Evolutionary conservation across 2,888 invertebrate genomes (phyloP).

Genomic region (Drosophila pegasa): DNA sequence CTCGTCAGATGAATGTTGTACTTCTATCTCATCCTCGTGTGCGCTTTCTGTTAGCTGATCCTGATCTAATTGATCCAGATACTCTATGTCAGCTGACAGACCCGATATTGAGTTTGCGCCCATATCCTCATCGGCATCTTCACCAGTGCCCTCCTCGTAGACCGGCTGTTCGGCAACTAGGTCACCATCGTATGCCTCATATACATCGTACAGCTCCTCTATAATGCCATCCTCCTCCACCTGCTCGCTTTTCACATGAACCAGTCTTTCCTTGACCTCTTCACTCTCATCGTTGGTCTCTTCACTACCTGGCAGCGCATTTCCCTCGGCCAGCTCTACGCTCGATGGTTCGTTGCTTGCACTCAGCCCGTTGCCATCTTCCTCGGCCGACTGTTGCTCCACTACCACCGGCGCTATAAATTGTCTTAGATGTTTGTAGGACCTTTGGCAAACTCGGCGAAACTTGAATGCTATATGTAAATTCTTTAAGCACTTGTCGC

Average conservation of each 20-base stretch:
- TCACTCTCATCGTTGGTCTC: constrained; percentile 32
- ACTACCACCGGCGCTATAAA: constrained; percentile 82
- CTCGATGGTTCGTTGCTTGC: constrained; percentile 10
- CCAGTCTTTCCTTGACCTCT: constrained; percentile 51
- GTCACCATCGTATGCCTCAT: constrained; percentile 76
- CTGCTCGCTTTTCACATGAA: constrained; percentile 68
- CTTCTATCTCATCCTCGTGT: constrained; percentile 67
- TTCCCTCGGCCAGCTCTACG: constrained; percentile 42
- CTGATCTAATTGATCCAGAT: constrained; percentile 74
- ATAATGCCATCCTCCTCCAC: constrained; percentile 79
- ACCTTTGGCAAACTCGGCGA: constrained; percentile 77
- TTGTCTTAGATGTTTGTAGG: constrained; percentile 80
- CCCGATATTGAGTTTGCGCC: constrained; percentile 60
- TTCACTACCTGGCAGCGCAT: constrained; percentile 9
- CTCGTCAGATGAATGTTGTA: constrained; percentile 67
- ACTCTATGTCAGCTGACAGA: constrained; percentile 75
- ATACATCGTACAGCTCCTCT: constrained; percentile 77
- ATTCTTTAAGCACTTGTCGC: constrained; percentile 73
- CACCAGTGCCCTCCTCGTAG: constrained; percentile 64
- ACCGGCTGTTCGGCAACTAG: constrained; percentile 60
- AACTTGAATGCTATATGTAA: constrained; percentile 78
- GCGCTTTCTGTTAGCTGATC: constrained; percentile 74
- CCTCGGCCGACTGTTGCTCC: constrained; percentile 49
- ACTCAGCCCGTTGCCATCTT: constrained; percentile 31
- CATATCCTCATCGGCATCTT: constrained; percentile 61